Conservation (phyloP, 2,113 vertebrate species). For the Otocyon megalotis region DNA sequence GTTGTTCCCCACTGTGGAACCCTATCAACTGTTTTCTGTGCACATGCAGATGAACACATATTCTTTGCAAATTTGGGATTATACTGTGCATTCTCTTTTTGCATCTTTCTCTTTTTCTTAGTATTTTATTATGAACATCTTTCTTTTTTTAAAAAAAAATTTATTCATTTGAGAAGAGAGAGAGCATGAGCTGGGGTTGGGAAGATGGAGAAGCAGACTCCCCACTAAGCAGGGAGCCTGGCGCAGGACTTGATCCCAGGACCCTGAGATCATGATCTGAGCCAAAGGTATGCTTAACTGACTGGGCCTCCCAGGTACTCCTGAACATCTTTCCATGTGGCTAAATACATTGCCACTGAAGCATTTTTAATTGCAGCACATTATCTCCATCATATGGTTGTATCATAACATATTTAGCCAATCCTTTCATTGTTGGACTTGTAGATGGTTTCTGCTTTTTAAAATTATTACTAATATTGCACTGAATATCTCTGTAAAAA, state of each 20-base stretch:
- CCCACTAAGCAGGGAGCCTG: too few species aligned
- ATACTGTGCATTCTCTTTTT: neutral
- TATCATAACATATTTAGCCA: neutral
- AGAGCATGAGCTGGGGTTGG: too few species aligned
- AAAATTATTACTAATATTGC: neutral
- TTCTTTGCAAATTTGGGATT: neutral
- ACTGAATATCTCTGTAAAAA: neutral
- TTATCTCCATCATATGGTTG: neutral
- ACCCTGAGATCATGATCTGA: too few species aligned
- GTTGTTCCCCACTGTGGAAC: neutral
- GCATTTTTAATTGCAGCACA: neutral
- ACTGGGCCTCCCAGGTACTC: too few species aligned
- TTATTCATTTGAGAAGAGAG: too few species aligned
- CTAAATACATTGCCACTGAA: neutral
- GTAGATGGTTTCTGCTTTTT: neutral
- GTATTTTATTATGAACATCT: conserved; percentile 20
- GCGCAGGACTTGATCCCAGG: too few species aligned
- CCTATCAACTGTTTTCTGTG: neutral
- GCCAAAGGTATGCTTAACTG: too few species aligned
- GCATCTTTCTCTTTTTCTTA: neutral
- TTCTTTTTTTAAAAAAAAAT: neutral
- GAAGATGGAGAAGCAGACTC: too few species aligned
- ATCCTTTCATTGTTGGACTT: neutral
- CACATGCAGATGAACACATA: neutral
- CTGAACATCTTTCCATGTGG: neutral